Percentiles rank a stretch among this genome's conserved stretches.
These are phyloP conservation scores for Leptothorax acervorum DNA, from an alignment of 2,888 invertebrate species.

Conservation along the genomic window DNA sequence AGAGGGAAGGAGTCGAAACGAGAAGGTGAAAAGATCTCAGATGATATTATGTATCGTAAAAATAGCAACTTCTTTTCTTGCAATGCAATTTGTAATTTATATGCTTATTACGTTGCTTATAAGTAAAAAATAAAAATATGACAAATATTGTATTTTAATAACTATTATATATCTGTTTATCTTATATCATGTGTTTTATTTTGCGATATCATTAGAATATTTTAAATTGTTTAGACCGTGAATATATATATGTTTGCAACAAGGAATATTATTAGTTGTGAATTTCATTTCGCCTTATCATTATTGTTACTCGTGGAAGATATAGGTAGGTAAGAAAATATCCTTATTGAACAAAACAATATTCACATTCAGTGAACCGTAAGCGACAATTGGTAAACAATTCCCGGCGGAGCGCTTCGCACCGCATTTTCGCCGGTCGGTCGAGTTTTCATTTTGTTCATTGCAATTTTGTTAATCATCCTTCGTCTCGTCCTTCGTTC, in stretches of 20 bases:
- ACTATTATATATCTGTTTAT: neutral
- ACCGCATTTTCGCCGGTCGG: conserved; percentile 7
- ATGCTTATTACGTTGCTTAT: neutral
- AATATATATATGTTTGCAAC: neutral
- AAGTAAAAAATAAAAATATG: conserved; percentile 8
- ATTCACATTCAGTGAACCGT: neutral
- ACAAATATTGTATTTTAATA: neutral
- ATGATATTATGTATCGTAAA: conserved; percentile 43
- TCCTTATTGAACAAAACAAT: neutral
- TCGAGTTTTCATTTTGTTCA: conserved; percentile 53
- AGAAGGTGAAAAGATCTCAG: conserved; percentile 29
- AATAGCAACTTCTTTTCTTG: conserved; percentile 57
- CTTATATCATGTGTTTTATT: neutral
- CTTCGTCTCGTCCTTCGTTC: conserved; percentile 32
- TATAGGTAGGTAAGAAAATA: neutral
- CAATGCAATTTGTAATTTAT: conserved; percentile 27
- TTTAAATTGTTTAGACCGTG: neutral
- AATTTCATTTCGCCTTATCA: neutral
- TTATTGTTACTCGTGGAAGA: neutral
- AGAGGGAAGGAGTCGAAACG: conserved; percentile 54
- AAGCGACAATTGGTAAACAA: conserved; percentile 22
- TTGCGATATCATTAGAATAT: neutral
- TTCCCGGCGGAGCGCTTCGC: neutral
- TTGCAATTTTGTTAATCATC: conserved; percentile 52
- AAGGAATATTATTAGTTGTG: neutral